phyloP scores from a whole-genome alignment of 2,888 invertebrate species.

The Megalurothrips usitatus region DNA sequence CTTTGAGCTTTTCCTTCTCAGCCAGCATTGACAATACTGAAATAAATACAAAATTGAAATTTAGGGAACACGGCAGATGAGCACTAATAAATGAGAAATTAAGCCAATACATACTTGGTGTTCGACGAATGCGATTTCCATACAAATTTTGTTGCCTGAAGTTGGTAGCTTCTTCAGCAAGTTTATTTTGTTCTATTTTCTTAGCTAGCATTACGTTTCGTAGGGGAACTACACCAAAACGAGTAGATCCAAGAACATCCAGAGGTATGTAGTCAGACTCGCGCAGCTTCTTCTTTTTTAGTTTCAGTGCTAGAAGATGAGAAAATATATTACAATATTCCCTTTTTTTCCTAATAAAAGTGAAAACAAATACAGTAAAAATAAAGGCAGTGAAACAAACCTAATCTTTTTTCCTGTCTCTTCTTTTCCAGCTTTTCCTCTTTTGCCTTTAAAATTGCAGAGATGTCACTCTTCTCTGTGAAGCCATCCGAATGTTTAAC shows the following conservation, averaged over 20 bases:
- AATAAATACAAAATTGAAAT: neutral
- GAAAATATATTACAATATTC: too few relatives aligned
- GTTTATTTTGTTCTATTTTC: neutral
- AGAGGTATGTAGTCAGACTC: neutral
- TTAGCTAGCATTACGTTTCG: neutral
- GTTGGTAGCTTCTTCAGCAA: neutral
- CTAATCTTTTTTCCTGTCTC: neutral
- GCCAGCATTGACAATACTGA: neutral
- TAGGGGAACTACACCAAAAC: neutral
- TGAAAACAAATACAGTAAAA: neutral
- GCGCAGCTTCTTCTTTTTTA: neutral
- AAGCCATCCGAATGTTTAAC: neutral
- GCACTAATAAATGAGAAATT: neutral
- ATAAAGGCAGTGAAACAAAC: neutral
- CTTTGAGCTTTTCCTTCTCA: neutral
- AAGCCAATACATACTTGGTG: neutral
- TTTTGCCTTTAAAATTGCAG: neutral
- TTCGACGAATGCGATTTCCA: constrained; percentile 15
- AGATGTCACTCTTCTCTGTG: neutral
- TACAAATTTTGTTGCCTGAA: neutral
- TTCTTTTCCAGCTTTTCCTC: neutral
- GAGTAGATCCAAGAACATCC: neutral
- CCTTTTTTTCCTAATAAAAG: too few relatives aligned
- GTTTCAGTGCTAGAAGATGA: neutral
- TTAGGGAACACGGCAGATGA: neutral